Evolutionary conservation across 2,888 invertebrate genomes (phyloP).

Genomic region (Drosophila demipolita): DNA sequence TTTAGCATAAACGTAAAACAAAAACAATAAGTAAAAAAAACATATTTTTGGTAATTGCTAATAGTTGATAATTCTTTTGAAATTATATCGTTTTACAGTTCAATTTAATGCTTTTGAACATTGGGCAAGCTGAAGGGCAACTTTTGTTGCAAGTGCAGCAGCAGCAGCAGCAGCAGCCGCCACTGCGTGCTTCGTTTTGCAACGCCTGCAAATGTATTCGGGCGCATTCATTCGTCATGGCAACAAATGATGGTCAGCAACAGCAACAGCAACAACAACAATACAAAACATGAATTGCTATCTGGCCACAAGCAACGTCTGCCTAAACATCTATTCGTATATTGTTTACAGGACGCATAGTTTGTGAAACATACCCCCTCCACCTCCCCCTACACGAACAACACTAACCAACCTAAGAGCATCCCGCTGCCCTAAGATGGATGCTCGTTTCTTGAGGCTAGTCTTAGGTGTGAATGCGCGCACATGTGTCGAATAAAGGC

Average conservation of each 20-base stretch:
- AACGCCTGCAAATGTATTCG: constrained; percentile 69
- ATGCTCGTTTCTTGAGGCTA: constrained; percentile 59
- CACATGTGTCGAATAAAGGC: constrained; percentile 76
- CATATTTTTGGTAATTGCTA: not conserved
- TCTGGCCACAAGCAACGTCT: constrained; percentile 46
- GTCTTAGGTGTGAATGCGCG: constrained; percentile 78
- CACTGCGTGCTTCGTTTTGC: constrained; percentile 65
- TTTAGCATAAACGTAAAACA: not conserved
- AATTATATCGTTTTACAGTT: not conserved
- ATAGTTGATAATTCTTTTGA: not conserved
- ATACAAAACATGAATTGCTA: constrained; percentile 46
- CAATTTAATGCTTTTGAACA: not conserved
- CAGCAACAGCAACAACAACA: constrained; percentile 9
- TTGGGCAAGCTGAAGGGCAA: not conserved
- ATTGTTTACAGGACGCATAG: constrained; percentile 35
- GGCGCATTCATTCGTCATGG: constrained; percentile 68
- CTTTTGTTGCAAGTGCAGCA: not conserved
- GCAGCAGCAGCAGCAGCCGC: not conserved
- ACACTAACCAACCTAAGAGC: not conserved
- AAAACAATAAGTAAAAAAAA: not conserved
- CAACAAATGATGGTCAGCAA: constrained; percentile 46
- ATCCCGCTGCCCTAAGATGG: not conserved
- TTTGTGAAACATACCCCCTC: not conserved
- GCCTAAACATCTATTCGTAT: constrained; percentile 22
- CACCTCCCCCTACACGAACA: not conserved